A percentile compares a stretch with the other conserved stretches of the same genome.
phyloP scores from a whole-genome alignment of 1,140 invertebrate species.

The Coelopa frigida region DNA sequence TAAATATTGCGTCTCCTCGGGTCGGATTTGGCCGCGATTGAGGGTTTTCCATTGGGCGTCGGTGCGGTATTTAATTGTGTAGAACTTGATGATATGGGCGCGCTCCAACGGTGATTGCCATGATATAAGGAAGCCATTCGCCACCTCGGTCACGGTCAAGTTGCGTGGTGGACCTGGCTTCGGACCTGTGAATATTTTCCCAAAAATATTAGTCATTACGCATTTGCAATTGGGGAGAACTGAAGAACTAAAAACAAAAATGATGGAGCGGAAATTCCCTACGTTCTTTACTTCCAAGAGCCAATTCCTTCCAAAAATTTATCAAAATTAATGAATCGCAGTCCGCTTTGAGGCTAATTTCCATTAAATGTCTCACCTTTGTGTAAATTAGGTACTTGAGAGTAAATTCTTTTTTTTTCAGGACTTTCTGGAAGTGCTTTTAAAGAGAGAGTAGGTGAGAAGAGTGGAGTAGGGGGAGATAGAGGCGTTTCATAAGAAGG shows the following conservation, averaged over 20 bases:
- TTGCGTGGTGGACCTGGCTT: slow-evolving; percentile 81
- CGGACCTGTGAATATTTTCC: slow-evolving; percentile 71
- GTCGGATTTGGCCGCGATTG: slow-evolving; percentile 77
- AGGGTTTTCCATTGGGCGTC: slow-evolving; percentile 80
- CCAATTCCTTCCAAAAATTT: too few species aligned
- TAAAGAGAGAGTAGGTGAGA: too few species aligned
- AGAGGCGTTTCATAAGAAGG: too few species aligned
- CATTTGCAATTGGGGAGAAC: background rate
- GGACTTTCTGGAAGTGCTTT: too few species aligned
- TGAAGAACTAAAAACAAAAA: background rate
- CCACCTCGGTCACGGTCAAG: slow-evolving; percentile 76
- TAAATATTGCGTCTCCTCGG: slow-evolving; percentile 80
- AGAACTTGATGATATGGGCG: slow-evolving; percentile 75
- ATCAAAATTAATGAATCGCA: too few species aligned
- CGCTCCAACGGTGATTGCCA: slow-evolving; percentile 79
- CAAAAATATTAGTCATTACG: slow-evolving; percentile 9
- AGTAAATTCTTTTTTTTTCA: too few species aligned
- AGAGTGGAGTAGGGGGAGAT: too few species aligned
- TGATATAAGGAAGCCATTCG: slow-evolving; percentile 78
- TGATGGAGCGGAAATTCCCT: background rate
- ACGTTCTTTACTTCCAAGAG: too few species aligned
- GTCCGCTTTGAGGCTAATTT: too few species aligned
- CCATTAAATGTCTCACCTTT: too few species aligned
- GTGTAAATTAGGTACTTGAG: too few species aligned
- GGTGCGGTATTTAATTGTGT: slow-evolving; percentile 84